Percentiles rank a stretch among this genome's conserved stretches.
Conservation (phyloP, 2,797 vertebrate species). For the Falco columbarius region DNA sequence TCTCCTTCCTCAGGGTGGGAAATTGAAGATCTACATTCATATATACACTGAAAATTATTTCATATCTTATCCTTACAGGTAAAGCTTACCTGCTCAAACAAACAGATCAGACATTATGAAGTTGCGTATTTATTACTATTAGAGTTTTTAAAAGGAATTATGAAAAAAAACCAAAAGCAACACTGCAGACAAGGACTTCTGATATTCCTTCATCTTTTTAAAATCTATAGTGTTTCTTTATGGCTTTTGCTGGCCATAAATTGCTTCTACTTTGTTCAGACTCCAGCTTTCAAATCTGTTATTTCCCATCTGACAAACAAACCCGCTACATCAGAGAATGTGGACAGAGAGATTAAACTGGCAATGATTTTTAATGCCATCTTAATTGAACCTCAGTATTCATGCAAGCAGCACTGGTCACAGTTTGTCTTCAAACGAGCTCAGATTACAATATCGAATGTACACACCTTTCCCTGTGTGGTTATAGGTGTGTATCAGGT, state of each 20-base stretch:
- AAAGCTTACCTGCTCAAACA: background rate
- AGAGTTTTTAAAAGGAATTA: background rate
- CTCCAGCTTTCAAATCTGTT: background rate
- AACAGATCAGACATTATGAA: background rate
- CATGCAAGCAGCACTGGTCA: background rate
- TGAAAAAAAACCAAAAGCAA: background rate
- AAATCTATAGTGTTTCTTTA: background rate
- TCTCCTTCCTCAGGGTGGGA: background rate
- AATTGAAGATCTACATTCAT: background rate
- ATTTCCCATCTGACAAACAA: background rate
- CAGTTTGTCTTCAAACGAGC: background rate
- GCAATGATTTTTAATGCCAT: background rate
- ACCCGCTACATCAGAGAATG: background rate
- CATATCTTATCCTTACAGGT: background rate
- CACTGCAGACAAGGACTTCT: background rate
- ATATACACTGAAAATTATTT: background rate
- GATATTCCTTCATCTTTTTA: background rate
- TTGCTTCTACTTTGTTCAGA: background rate
- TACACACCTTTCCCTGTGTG: background rate
- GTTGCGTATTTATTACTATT: background rate
- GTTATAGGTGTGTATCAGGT: background rate
- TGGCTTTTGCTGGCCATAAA: background rate
- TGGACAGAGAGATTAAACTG: background rate
- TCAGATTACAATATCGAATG: accelerated
- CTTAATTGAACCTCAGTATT: background rate